These are phyloP conservation scores for Bothrops jararaca DNA, from an alignment of 2,113 vertebrate species.

Conservation along the genomic window DNA sequence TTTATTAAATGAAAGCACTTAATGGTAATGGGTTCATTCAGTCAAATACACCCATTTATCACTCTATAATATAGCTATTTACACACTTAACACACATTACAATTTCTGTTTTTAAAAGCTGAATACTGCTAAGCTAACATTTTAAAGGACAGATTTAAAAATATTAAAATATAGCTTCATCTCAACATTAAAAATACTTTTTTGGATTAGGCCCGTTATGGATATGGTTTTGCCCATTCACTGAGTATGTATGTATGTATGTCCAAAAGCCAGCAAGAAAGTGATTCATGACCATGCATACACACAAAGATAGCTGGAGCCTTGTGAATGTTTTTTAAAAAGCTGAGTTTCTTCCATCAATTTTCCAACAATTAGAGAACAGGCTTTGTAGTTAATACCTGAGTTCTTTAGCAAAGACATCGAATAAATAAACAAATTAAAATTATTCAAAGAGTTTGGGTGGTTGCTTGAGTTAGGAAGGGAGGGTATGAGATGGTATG, in stretches of 20 bases:
- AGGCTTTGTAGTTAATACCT: not conserved
- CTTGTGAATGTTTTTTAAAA: not conserved
- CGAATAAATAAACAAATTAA: not conserved
- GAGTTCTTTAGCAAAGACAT: not conserved
- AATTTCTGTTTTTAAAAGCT: constrained; percentile 30
- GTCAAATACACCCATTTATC: accelerated
- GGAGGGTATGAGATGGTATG: not conserved
- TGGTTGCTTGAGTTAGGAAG: not conserved
- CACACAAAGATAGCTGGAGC: not conserved
- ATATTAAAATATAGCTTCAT: constrained; percentile 13
- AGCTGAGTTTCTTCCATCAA: not conserved
- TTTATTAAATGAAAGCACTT: constrained; percentile 39
- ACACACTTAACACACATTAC: constrained; percentile 39
- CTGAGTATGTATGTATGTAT: not conserved
- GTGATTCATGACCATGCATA: not conserved
- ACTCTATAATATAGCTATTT: constrained; percentile 7
- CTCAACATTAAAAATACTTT: not conserved
- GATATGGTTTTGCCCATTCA: not conserved
- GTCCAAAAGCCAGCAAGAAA: not conserved
- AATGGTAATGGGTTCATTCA: not conserved
- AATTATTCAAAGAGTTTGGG: not conserved
- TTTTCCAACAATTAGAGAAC: not conserved
- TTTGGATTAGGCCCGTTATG: not conserved
- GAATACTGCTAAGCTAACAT: constrained; percentile 11
- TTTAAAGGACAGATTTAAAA: not conserved